Conservation (phyloP, 2,113 vertebrate genomes). For the Phyllostomus hastatus region DNA sequence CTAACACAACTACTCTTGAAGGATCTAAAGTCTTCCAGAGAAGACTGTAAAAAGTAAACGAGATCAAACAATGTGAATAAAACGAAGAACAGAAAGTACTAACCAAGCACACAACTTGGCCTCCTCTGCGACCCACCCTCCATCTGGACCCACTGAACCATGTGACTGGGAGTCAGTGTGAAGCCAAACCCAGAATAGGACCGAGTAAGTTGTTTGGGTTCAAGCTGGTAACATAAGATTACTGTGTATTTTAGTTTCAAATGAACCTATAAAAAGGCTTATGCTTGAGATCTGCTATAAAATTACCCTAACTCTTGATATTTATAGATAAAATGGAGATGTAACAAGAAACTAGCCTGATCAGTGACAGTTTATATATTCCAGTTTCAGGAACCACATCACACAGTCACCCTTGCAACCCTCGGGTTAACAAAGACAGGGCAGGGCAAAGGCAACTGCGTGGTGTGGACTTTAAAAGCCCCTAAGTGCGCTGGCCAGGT, state of each 20-base stretch:
- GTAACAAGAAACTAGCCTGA: slow-evolving; percentile 63
- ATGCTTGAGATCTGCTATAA: slow-evolving; percentile 66
- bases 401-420: background rate
- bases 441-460: background rate
- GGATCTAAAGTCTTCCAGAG: background rate
- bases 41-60: background rate
- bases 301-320: slow-evolving; percentile 67
- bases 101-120: slow-evolving; percentile 4
- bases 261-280: slow-evolving; percentile 70
- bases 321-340: slow-evolving; percentile 67
- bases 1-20: background rate
- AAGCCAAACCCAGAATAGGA: slow-evolving; percentile 67
- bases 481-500: background rate
- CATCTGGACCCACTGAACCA: slow-evolving; percentile 35
- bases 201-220: slow-evolving; percentile 58
- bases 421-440: background rate
- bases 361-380: slow-evolving; percentile 38
- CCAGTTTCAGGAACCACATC: slow-evolving; percentile 19
- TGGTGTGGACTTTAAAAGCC: slow-evolving; percentile 9
- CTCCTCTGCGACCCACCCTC: slow-evolving; percentile 37
- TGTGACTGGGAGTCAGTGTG: slow-evolving; percentile 49
- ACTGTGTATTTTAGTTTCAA: slow-evolving; percentile 71
- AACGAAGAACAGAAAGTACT: background rate
- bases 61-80: background rate
- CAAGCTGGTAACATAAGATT: slow-evolving; percentile 65